Evolutionary conservation across 2,888 invertebrate species (phyloP).

Genomic region (Rhagonycha lutea): DNA sequence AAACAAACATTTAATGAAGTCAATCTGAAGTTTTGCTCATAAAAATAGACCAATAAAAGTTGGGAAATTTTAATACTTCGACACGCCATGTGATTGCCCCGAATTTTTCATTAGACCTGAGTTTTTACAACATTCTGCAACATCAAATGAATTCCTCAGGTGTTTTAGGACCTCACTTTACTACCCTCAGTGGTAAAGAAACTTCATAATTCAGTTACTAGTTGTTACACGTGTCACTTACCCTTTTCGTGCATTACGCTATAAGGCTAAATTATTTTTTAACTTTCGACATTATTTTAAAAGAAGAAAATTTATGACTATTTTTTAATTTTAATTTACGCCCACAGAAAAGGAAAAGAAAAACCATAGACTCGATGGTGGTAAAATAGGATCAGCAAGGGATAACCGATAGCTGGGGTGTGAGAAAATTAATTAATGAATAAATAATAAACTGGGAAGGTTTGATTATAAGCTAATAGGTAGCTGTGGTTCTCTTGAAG

Average conservation of each 20-base stretch:
- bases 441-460: conserved; percentile 54
- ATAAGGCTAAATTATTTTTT: conserved; percentile 1
- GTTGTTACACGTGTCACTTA: conserved; percentile 29
- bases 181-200: conserved; percentile 28
- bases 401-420: conserved; percentile 28
- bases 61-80: conserved; percentile 41
- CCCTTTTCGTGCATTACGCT: conserved; percentile 6
- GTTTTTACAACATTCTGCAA: conserved; percentile 40
- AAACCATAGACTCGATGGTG: conserved; percentile 4
- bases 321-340: not conserved
- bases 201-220: conserved; percentile 30
- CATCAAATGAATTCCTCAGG: conserved; percentile 44
- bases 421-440: conserved; percentile 55
- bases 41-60: conserved; percentile 40
- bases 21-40: conserved; percentile 45
- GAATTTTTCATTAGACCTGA: conserved; percentile 47
- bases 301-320: not conserved
- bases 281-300: not conserved
- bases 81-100: conserved; percentile 42
- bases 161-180: conserved; percentile 41
- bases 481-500: conserved; percentile 41
- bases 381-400: conserved; percentile 17
- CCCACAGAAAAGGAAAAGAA: not conserved
- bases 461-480: conserved; percentile 54
- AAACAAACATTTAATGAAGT: conserved; percentile 44